Evolutionary conservation across 37 sponge, comb jelly and placozoan species (phyloP).

Genomic region (Hexactinellida sp.): DNA sequence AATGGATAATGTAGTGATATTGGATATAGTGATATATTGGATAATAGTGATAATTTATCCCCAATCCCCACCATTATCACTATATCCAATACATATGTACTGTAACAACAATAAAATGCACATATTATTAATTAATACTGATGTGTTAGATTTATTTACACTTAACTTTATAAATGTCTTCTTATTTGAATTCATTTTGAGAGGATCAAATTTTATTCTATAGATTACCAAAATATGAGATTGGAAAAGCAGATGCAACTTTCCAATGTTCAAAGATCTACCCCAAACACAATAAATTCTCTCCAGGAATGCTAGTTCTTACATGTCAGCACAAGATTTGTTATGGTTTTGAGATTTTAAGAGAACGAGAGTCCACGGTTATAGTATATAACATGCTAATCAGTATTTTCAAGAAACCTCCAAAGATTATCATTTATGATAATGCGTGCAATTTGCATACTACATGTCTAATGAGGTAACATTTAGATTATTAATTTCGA

Average conservation of each 20-base stretch:
- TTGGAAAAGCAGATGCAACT: not conserved
- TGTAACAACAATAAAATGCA: no score
- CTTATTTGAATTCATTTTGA: no score
- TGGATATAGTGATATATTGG: no score
- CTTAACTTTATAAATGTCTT: no score
- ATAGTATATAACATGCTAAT: not conserved
- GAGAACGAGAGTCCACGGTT: not conserved
- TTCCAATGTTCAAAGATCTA: not conserved
- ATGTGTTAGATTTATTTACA: no score
- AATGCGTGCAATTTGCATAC: not conserved
- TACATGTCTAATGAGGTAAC: constrained; percentile 3
- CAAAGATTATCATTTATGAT: not conserved
- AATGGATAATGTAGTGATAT: no score
- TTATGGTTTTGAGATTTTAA: not conserved
- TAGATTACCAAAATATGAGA: not conserved
- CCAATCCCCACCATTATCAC: no score
- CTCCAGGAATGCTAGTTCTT: constrained; percentile 1
- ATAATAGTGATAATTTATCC: no score
- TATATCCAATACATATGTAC: no score
- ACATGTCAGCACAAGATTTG: not conserved
- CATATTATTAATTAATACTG: no score
- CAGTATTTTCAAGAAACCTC: not conserved
- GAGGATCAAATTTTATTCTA: no score
- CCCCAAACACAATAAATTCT: not conserved
- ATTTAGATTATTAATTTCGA: not conserved